phyloP scores from a whole-genome alignment of 1,140 invertebrate genomes.

The Eupristina koningsbergeri region DNA sequence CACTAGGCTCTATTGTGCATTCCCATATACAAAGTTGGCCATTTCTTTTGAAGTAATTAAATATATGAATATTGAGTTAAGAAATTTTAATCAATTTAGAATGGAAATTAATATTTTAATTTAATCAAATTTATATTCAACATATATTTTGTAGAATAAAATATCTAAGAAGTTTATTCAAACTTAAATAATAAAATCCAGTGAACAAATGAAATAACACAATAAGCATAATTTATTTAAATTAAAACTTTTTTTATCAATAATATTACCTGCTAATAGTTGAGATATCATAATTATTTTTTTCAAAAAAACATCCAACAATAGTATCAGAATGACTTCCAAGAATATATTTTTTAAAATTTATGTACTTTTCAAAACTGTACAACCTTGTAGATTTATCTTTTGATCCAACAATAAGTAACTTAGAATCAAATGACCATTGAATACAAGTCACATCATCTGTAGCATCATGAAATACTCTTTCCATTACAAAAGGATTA shows the following conservation, averaged over 20 bases:
- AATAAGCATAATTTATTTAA: conserved; percentile 12
- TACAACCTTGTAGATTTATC: conserved; percentile 90
- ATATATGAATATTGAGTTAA: not conserved
- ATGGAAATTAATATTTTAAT: not conserved
- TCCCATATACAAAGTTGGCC: conserved; percentile 90
- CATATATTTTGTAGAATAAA: not conserved
- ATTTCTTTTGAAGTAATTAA: conserved; percentile 71
- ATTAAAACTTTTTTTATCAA: conserved; percentile 7
- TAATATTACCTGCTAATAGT: conserved; percentile 79
- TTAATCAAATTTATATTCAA: not conserved
- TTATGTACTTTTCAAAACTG: conserved; percentile 81
- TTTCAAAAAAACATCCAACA: conserved; percentile 90
- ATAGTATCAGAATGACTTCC: conserved; percentile 88
- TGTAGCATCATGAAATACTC: conserved; percentile 84
- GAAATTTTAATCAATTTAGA: too few species aligned
- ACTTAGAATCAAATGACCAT: conserved; percentile 93
- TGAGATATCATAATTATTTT: conserved; percentile 85
- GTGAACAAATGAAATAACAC: conserved; percentile 20
- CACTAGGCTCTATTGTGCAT: conserved; percentile 81
- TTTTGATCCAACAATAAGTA: conserved; percentile 88
- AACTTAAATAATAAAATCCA: conserved; percentile 8
- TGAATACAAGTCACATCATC: conserved; percentile 89
- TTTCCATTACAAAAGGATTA: conserved; percentile 90
- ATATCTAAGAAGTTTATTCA: conserved; percentile 3
- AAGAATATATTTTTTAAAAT: conserved; percentile 82